Evolutionary conservation across 2,888 invertebrate species (phyloP).

Genomic region (Yponomeuta cagnagella): DNA sequence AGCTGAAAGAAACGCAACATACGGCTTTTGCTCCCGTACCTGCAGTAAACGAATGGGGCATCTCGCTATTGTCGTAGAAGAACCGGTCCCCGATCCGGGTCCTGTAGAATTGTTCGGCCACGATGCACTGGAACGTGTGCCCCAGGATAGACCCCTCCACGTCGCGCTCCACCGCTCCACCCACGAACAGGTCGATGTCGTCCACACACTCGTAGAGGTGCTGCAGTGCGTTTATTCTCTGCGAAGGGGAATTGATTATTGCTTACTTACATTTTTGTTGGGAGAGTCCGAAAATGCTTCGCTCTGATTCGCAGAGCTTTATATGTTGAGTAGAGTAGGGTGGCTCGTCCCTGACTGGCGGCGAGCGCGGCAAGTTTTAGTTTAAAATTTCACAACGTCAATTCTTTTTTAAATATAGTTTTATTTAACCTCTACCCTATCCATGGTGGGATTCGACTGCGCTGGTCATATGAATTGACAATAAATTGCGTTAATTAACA

Average conservation of each 20-base stretch:
- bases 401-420: too few relatives aligned
- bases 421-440: too few relatives aligned
- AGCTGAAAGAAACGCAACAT: too few relatives aligned
- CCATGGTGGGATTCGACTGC: too few relatives aligned
- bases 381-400: too few relatives aligned
- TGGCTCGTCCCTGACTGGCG: too few relatives aligned
- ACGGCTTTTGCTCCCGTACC: conserved; percentile 46
- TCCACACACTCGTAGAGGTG: conserved; percentile 84
- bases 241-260: conserved; percentile 23
- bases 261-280: too few relatives aligned
- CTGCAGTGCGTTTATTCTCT: conserved; percentile 81
- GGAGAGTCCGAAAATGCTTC: too few relatives aligned
- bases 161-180: conserved; percentile 85
- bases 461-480: conserved; percentile 8
- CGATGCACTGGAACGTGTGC: conserved; percentile 91
- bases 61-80: conserved; percentile 85
- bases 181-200: conserved; percentile 91
- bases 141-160: conserved; percentile 87
- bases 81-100: conserved; percentile 90
- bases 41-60: conserved; percentile 78
- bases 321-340: too few relatives aligned
- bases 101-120: conserved; percentile 90
- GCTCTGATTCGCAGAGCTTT: too few relatives aligned
- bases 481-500: conserved; percentile 21
- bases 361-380: too few relatives aligned